phyloP scores from a whole-genome alignment of 2,888 invertebrate species.

The Tholera decimalis region DNA sequence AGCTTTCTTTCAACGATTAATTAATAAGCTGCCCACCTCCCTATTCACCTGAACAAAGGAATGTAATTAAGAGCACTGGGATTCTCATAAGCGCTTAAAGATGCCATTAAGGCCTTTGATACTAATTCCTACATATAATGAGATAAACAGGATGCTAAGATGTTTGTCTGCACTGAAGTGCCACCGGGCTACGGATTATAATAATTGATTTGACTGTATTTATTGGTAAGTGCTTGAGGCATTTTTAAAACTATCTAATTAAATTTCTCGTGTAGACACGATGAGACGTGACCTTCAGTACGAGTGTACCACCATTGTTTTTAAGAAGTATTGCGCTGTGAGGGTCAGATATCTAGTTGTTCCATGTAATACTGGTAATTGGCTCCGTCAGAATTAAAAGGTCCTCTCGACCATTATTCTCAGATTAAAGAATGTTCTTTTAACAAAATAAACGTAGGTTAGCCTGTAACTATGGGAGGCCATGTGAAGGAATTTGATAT shows the following conservation, averaged over 20 bases:
- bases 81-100: conserved; percentile 53
- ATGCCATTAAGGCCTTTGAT: conserved; percentile 57
- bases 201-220: conserved; percentile 25
- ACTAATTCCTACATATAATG: conserved; percentile 56
- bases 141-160: conserved; percentile 47
- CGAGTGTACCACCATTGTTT: too few relatives aligned
- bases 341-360: too few relatives aligned
- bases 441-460: conserved; percentile 10
- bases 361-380: too few relatives aligned
- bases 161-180: conserved; percentile 29
- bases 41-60: conserved; percentile 57
- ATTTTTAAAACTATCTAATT: background rate
- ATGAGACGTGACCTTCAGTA: background rate
- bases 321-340: too few relatives aligned
- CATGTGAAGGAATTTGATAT: conserved; percentile 40
- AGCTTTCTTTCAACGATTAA: conserved; percentile 34
- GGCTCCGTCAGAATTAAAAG: too few relatives aligned
- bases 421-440: too few relatives aligned
- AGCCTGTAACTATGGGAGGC: conserved; percentile 14
- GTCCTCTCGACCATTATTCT: too few relatives aligned
- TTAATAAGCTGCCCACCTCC: conserved; percentile 45
- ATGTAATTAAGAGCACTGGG: conserved; percentile 60
- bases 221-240: conserved; percentile 17
- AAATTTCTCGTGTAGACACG: background rate
- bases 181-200: conserved; percentile 30